These are phyloP conservation scores for Pectinophora gossypiella DNA, from an alignment of 1,140 invertebrate species.

Conservation along the genomic window DNA sequence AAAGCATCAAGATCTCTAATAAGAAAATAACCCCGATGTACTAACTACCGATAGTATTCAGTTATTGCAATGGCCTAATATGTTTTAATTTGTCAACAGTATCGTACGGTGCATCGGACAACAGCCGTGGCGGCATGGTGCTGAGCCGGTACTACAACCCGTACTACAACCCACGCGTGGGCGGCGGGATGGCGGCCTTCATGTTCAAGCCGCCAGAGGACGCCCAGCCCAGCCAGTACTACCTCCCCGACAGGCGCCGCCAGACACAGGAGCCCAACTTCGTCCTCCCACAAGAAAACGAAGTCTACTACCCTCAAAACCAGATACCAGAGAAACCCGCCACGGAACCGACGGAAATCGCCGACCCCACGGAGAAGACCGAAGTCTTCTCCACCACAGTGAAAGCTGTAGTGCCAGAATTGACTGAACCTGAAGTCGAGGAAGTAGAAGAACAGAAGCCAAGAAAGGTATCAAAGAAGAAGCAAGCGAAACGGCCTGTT, in stretches of 20 bases:
- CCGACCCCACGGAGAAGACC: conserved; percentile 43
- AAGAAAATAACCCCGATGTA: no score
- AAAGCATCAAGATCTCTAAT: no score
- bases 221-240: conserved; percentile 51
- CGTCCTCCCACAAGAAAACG: conserved; percentile 49
- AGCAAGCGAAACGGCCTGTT: conserved; percentile 56
- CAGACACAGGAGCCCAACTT: conserved; percentile 45
- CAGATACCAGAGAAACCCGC: conserved; percentile 19
- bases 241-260: conserved; percentile 50
- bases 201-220: conserved; percentile 51
- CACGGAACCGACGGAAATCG: conserved; percentile 34
- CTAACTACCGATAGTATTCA: no score
- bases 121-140: conserved; percentile 46
- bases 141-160: conserved; percentile 64
- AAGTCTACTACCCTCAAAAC: conserved; percentile 43
- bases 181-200: conserved; percentile 59
- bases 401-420: conserved; percentile 40
- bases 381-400: conserved; percentile 40
- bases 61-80: no score
- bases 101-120: conserved; percentile 52
- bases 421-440: conserved; percentile 49
- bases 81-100: conserved; percentile 36
- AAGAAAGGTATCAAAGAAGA: conserved; percentile 51
- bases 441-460: conserved; percentile 40
- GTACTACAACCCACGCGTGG: conserved; percentile 47